Base-by-base conservation (phyloP, 1,140 invertebrate genomes). In the Euura lappo region DNA sequence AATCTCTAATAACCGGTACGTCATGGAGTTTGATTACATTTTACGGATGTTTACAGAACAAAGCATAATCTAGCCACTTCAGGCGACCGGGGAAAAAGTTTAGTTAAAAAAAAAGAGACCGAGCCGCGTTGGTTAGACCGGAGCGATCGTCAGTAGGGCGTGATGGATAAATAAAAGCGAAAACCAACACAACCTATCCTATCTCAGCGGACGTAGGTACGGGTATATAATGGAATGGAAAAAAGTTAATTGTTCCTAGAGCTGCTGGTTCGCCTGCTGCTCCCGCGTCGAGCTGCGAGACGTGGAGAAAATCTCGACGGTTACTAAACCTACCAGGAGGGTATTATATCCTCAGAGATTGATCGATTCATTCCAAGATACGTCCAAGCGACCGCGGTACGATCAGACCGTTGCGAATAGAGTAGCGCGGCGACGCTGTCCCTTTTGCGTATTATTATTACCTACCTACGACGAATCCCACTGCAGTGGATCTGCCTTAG, bases 31-130 rank as follows among this genome's bases (percentile, higher is more conserved):
- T 60, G 51, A 60, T 60, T 60, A 60, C 51, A 60, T 60, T 60
- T 60, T 60, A 60, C 51, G 51, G 51, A 60, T 60, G 51, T 60
- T 60, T 60, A 60, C 51, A 8, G 51, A 60, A 60, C 51, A 60
- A 60, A 60, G 28, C 28, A 28, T 28, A 28, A 28, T 28, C 28
- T 28, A 60, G 6, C 51, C 51, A 11, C 10, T 60, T 60, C 51
- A n/a, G 8, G 51, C 51, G 51, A 60, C 6, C 51, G 13, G 6
- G 51, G 51, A 60, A 60, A 60, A 60, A 60, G 51, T 8, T 28
- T 28, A n/a, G 51, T 6, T 60, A 8, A 4, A n/a, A 60, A 60
- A 60, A 60, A 60, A n/a, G 10, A n/a, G 3, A 6, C 5, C 3
- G 51, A 8, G 51, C 8, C 8, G 13, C 13, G 3, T 11, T 60